Evolutionary conservation across 2,113 vertebrate species (phyloP).

Genomic region (Notarius lentiginosus): DNA sequence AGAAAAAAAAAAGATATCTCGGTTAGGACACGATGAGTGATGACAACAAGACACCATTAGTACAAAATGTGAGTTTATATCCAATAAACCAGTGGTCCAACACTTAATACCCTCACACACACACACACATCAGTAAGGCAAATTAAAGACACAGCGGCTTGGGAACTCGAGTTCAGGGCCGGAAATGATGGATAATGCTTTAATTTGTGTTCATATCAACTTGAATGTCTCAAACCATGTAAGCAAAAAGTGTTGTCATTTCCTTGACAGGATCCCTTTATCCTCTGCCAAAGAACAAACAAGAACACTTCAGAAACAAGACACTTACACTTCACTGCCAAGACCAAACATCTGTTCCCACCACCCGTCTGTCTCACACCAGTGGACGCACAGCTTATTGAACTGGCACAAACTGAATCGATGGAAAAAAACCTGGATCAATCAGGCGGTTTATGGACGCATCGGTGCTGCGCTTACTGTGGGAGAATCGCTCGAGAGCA

Average conservation of each 20-base stretch:
- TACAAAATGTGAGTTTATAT: not conserved
- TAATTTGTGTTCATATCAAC: not conserved
- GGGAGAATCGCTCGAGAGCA: not conserved
- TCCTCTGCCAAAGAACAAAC: constrained; percentile 15
- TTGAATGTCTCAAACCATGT: not conserved
- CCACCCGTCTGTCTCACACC: not conserved
- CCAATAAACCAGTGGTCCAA: not conserved
- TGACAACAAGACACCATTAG: constrained; percentile 41
- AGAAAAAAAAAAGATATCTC: not conserved
- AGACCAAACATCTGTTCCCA: constrained; percentile 5
- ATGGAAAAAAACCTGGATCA: not conserved
- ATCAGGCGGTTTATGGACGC: not conserved
- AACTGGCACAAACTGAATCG: not conserved
- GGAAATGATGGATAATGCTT: not conserved
- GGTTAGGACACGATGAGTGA: not conserved
- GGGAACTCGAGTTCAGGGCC: not conserved
- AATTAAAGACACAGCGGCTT: not conserved
- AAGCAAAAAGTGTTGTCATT: not conserved
- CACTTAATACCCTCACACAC: not conserved
- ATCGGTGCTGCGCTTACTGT: not conserved
- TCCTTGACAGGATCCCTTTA: constrained; percentile 5
- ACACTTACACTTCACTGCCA: not conserved
- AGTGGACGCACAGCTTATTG: not conserved
- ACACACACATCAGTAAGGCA: not conserved
- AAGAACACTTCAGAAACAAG: not conserved